Conservation (phyloP, 2,888 invertebrate species). For the Drosophila subquinaria region DNA sequence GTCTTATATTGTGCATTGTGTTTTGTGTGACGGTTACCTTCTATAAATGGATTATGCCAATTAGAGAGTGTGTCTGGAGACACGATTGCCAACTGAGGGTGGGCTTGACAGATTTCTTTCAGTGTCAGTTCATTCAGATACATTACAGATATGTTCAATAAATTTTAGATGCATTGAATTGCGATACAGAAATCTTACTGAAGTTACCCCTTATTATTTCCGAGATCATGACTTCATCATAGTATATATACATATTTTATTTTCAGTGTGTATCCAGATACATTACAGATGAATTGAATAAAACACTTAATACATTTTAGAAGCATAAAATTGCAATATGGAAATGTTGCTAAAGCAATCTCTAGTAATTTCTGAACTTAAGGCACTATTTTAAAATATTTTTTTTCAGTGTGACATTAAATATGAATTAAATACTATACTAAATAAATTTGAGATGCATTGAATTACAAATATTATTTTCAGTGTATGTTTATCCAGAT, state of each 20-base stretch:
- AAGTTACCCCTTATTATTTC: neutral
- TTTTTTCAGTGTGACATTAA: too few relatives aligned
- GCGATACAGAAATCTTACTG: neutral
- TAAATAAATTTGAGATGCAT: too few relatives aligned
- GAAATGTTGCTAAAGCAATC: too few relatives aligned
- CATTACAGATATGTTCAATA: neutral
- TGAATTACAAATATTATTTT: too few relatives aligned
- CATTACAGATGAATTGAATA: neutral
- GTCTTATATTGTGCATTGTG: slow-evolving; percentile 59
- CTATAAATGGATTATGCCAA: slow-evolving; percentile 85
- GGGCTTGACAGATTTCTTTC: slow-evolving; percentile 21
- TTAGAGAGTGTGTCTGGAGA: slow-evolving; percentile 74
- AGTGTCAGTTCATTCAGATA: slow-evolving; percentile 9
- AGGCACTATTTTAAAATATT: too few relatives aligned
- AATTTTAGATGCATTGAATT: slow-evolving; percentile 22
- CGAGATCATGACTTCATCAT: neutral
- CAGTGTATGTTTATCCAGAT: too few relatives aligned
- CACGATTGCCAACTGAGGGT: neutral
- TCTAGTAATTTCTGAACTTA: too few relatives aligned
- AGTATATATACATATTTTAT: slow-evolving; percentile 5
- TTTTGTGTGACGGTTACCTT: slow-evolving; percentile 69
- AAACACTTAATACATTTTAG: slow-evolving; percentile 20
- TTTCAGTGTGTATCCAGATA: slow-evolving; percentile 11
- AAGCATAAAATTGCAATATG: neutral
- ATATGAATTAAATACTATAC: too few relatives aligned